Base-by-base conservation (phyloP, 2,888 invertebrate species). In the Phaedon cochleariae region DNA sequence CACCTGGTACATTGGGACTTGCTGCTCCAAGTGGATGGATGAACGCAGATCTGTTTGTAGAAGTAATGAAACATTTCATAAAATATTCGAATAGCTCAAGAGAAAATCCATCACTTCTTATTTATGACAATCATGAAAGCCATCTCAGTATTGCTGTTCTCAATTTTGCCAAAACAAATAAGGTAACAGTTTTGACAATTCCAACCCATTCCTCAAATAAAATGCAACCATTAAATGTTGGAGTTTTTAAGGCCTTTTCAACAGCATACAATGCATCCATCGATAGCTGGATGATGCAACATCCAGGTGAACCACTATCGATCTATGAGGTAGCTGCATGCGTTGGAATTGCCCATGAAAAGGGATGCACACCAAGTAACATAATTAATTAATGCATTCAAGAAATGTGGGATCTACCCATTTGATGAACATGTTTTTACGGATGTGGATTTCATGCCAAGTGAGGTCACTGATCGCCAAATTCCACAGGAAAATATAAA, bases 271-370 rank as follows among this genome's bases (percentile, higher is more conserved):
- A 52, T 62, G 41, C 49, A 53, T 37, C 71, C 20, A 69, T 79
- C 63, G 76, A 75, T 64, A 70, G 68, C 64, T 82, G 80, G 80
- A 72, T 81, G 77, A 64, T 79, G 69, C 73, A 74, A 55, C 72
- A 62, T 20, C 48, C 59, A 45, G 82, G 82, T 1, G 76, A 80
- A 67, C 74, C 79, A 17, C 74, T 83, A n/a, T 76, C 79, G 1
- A 82, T 84, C 37, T 82, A 84, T 71, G 76, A 84, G 62, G 76
- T 84, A 17, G 79, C 82, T 59, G 75, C 68, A 65, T 78, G 80
- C 64, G 75, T 80, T n/a, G 76, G 71, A 29, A 68, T 70, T 59
- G 81, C 82, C 6, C 76, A 77, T 64, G 73, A 75, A 63, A 72
- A 75, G 67, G 72, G 17, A 18, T 74, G 81, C 73, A 80, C 79